Base-by-base conservation (phyloP, 2,888 invertebrate species). In the Dusona sp. region DNA sequence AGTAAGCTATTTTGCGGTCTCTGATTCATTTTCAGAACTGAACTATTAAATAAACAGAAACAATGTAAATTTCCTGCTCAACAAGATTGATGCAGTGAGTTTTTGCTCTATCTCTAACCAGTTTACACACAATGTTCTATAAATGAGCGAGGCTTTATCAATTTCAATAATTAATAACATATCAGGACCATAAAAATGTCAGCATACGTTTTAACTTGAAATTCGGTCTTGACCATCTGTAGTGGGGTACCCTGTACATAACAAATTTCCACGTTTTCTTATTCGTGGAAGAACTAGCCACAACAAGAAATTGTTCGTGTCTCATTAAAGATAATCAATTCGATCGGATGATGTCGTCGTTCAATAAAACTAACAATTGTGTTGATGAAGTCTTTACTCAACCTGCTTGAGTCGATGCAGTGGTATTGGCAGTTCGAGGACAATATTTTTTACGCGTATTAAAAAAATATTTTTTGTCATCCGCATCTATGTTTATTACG, bases 301-400 rank as follows among this genome's bases (percentile, higher is more conserved):
- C 57, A 22, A 6, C 16, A 7, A 38, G 36, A 11, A n/a, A 68
- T 22, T 54, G 33, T 38, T 22, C 51, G 57, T 74, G 38, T 38
- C 57, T 38, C 13, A 74, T 74, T 57, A 57, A 22, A 36, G 42
- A 42, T 68, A 68, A 74, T 73, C 73, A 13, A 54, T 74, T 57
- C 29, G 36, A 33, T 38, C 16, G 38, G 11, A 42, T 36, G 54
- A 36, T 54, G 51, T 11, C 13, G n/a, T 36, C 22, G 16, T 61
- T 16, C 25, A 11, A 29, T 61, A 1, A 29, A 29, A 61, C 16
- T 29, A 61, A 61, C 6, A 16, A 61, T 29, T 61, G 16, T 61
- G 61, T 16, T 29, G 16, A 25, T 61, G 29, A 2, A 61, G 29
- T 61, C 61, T 61, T 61, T 61, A 61, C 29, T 61, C 61, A 61